These are phyloP conservation scores for Xenotilapia flavipinnis DNA, from an alignment of 2,113 vertebrate species.

Conservation along the genomic window DNA sequence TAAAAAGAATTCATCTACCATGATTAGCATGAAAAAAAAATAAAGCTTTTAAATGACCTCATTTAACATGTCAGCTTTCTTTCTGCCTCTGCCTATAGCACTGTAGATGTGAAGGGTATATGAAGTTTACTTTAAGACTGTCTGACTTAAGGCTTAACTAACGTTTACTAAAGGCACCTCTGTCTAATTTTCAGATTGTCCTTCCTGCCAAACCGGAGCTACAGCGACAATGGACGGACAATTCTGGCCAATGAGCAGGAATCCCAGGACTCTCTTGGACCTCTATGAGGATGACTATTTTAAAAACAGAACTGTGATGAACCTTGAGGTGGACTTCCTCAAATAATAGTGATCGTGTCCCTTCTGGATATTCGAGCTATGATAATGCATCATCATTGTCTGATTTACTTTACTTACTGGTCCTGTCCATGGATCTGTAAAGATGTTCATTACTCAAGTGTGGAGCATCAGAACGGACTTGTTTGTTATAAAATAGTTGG, in stretches of 20 bases:
- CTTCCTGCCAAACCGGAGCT: constrained; percentile 69
- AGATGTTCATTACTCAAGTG: not conserved
- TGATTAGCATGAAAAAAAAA: not conserved
- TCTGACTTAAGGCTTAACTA: not conserved
- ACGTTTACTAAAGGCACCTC: not conserved
- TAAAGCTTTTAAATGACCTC: not conserved
- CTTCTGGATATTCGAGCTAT: not conserved
- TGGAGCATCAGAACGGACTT: not conserved
- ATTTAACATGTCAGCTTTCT: not conserved
- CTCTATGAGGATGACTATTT: constrained; percentile 34
- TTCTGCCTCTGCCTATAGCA: not conserved
- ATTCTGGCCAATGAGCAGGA: constrained; percentile 70
- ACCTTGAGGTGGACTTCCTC: not conserved
- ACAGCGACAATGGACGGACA: constrained; percentile 68
- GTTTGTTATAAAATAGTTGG: not conserved
- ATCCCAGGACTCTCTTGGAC: constrained; percentile 67
- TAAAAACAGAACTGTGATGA: not conserved
- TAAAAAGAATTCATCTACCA: not conserved
- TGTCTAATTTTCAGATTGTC: constrained; percentile 62
- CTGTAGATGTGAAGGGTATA: not conserved
- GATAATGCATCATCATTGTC: not conserved
- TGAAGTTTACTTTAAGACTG: not conserved
- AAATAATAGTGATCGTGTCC: not conserved
- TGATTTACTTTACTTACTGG: not conserved
- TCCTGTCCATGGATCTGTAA: not conserved